Base-by-base conservation (phyloP, 1,140 invertebrate species). In the Forficula auricularia region DNA sequence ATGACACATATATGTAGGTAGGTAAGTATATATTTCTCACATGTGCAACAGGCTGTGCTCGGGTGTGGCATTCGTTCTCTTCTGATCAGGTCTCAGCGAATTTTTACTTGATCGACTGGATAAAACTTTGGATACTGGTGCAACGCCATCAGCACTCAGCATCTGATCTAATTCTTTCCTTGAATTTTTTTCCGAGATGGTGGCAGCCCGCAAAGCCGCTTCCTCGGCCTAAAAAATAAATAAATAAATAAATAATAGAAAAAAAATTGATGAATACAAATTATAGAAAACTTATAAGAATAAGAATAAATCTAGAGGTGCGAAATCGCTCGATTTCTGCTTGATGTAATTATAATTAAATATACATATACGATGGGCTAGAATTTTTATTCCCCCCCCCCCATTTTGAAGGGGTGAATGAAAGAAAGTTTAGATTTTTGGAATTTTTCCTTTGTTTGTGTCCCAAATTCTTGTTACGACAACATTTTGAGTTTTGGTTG, bases 71-170 rank as follows among this genome's bases (percentile, higher is more conserved):
- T 77, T 81, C 49, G 70, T 68, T 50, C 80, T 82, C n/a, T n/a
- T n/a, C 45, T 77, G 75, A 52, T 80, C 77, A 10, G 74, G 72
- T 19, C 79, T 77, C 33, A 79, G 59, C n/a, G 81, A 84, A 48
- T 79, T 77, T 56, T 79, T 73, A 55, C 79, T 84, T n/a, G 82
- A 83, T 40, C 85, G 67, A 49, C 79, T 84, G 3, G 81, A 84
- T 34, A 85, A 59, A 9, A 86, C 80, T 60, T 85, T 82, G 51
- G 82, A 82, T 9, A 87, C 79, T 19, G 84, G 82, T 12, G 82
- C 81, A 45, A 89, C 78, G 31, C 83, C 83, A 42, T 88, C 64
- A 1, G 80, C 84, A 2, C 79, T 80, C 30, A 89, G 65, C 75
- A 87, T 79, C 52, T 84, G 81, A 65, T 89, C 82, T 41, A 87